Base-by-base conservation (phyloP, 2,888 invertebrate genomes). In the Melipona bicolor region DNA sequence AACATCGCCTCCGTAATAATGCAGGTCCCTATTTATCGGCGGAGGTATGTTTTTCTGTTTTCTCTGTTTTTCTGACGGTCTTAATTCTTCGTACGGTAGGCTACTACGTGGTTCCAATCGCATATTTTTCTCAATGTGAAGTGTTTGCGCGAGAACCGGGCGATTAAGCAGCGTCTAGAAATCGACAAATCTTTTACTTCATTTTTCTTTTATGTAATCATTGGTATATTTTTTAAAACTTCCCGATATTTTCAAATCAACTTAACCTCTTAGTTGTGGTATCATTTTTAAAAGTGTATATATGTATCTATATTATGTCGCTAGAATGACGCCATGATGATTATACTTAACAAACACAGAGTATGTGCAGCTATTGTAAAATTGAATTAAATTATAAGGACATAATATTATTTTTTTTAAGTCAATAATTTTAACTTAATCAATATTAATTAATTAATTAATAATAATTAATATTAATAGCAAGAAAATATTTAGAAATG, bases 41-140 rank as follows among this genome's bases (percentile, higher is more conserved):
- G 24, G 65, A 19, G 56, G 2, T 24, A 86, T 19, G 21, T 84
- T 52, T 19, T 76, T n/a, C n/a, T n/a, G 0, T n/a, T n/a, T 74
- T 5, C 52, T 74, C 0, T 2, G 52, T 19, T 9, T 79, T 9
- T 62, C 49, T 1, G n/a, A 19, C 2, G 88, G 88, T 6, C 83
- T 82, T 70, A 88, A 36, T 52, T 88, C 88, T 11, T 88, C 83
- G 32, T 73, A 88, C 3, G 77, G 78, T n/a, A 68, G 52, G 59
- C 36, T 71, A 15, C 36, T 71, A 15, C 4, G 49, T 4, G 49
- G 0, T 50, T 9, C 17, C n/a, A n/a, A 13, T 4, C 1, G 4
- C 4, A 5, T 17, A 15, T 32, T 9, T 0, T 15, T 9, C 0
- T 13, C 15, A 24, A 0, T 0, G 13, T 56, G 2, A 0, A 2